Percentiles rank a stretch among this genome's conserved stretches.
Conservation (phyloP, 1,140 invertebrate species). For the Conopomorpha cramerella region DNA sequence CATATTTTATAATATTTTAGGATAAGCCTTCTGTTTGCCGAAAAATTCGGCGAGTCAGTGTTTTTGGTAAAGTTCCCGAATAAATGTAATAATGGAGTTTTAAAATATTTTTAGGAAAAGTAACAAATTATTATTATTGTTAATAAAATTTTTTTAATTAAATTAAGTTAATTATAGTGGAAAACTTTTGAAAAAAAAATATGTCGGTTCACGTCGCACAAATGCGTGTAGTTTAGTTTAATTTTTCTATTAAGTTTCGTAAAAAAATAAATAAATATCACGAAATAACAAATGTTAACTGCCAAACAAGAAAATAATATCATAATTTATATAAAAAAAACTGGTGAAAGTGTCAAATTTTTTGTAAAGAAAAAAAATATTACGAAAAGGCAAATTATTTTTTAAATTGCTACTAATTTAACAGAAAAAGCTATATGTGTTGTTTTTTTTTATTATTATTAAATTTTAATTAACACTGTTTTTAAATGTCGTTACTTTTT, state of each 20-base stretch:
- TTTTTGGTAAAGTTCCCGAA: too few species aligned
- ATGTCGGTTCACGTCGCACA: slow-evolving; percentile 31
- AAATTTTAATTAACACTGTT: slow-evolving; percentile 11
- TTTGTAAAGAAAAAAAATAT: background rate
- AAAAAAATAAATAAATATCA: slow-evolving; percentile 3
- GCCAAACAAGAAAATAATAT: background rate
- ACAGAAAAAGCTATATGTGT: background rate
- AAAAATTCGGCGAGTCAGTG: too few species aligned
- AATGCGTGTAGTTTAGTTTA: slow-evolving; percentile 3
- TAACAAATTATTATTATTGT: background rate
- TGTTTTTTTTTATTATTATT: background rate
- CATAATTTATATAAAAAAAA: background rate
- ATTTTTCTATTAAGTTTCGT: slow-evolving; percentile 9
- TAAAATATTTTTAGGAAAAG: slow-evolving; percentile 2
- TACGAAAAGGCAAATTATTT: background rate
- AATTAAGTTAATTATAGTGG: background rate
- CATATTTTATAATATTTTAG: background rate
- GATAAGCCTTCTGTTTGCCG: background rate
- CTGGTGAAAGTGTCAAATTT: background rate
- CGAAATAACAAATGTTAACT: too few species aligned
- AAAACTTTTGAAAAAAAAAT: slow-evolving; percentile 22
- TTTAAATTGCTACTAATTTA: background rate
- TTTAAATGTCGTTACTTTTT: too few species aligned
- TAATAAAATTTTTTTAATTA: background rate
- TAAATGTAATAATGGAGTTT: too few species aligned